These are phyloP conservation scores for Brachynemurus nebulosus DNA, from an alignment of 2,888 invertebrate species.

Conservation along the genomic window DNA sequence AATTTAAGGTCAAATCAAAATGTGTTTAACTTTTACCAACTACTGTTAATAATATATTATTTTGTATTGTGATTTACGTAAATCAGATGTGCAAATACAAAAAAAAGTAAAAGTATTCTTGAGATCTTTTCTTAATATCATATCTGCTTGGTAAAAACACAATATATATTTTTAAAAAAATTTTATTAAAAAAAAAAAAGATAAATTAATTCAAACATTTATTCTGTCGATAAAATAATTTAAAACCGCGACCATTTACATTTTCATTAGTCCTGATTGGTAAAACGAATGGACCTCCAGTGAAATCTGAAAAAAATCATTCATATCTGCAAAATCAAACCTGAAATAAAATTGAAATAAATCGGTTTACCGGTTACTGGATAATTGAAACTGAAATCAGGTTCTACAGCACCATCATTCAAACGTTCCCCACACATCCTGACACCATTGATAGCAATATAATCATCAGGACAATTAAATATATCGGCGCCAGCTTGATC, in stretches of 20 bases:
- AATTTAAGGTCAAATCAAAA: too few species aligned
- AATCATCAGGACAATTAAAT: conserved; percentile 63
- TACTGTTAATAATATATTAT: too few species aligned
- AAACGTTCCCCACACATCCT: conserved; percentile 59
- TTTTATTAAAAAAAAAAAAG: too few species aligned
- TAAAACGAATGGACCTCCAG: conserved; percentile 55
- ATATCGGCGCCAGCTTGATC: conserved; percentile 62
- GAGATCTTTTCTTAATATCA: too few species aligned
- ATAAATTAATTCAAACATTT: conserved; percentile 32
- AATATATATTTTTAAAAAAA: too few species aligned
- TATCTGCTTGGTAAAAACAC: too few species aligned
- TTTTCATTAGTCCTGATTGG: conserved; percentile 51
- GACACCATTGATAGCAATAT: conserved; percentile 51
- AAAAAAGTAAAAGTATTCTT: too few species aligned
- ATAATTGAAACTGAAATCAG: conserved; percentile 51
- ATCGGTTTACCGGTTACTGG: conserved; percentile 45
- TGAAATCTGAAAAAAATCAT: conserved; percentile 38
- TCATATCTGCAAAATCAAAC: neutral
- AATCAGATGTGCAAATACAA: too few species aligned
- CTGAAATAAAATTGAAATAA: too few species aligned
- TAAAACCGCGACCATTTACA: conserved; percentile 55
- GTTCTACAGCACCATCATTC: conserved; percentile 49
- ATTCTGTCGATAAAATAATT: conserved; percentile 53
- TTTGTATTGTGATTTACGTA: too few species aligned
- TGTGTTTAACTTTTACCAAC: too few species aligned